A percentile compares a stretch with the other conserved stretches of the same genome.
These are phyloP conservation scores for Papilio polyxenes DNA, from an alignment of 1,140 invertebrate genomes.

Conservation along the genomic window DNA sequence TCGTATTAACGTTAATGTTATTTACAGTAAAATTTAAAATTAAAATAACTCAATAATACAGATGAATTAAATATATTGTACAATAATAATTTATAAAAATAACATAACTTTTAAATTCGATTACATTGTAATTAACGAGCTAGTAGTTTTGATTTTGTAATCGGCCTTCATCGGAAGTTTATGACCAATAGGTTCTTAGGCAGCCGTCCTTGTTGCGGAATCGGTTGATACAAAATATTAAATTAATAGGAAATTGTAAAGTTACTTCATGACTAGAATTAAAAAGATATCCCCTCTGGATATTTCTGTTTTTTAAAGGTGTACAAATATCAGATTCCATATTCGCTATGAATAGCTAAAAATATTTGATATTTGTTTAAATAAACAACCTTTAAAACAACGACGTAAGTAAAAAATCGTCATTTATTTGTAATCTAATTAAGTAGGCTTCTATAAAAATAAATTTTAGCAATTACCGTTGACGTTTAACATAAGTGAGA, in stretches of 20 bases:
- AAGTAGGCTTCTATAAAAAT: conserved; percentile 18
- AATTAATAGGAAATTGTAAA: not conserved
- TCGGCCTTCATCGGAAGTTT: conserved; percentile 22
- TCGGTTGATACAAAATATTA: conserved; percentile 23
- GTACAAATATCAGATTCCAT: not conserved
- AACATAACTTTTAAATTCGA: not conserved
- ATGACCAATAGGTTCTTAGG: conserved; percentile 16
- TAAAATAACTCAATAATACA: not conserved
- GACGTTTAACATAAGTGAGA: conserved; percentile 26
- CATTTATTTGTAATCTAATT: conserved; percentile 26
- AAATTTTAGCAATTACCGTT: conserved; percentile 28
- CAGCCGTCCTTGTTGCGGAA: conserved; percentile 27
- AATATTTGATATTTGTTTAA: not conserved
- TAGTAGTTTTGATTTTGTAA: conserved; percentile 24
- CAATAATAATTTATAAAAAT: not conserved
- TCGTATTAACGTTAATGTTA: too few relatives aligned
- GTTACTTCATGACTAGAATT: not conserved
- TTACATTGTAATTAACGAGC: conserved; percentile 19
- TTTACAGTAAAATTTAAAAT: not conserved
- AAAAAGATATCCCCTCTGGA: not conserved
- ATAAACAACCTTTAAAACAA: not conserved
- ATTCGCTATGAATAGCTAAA: not conserved
- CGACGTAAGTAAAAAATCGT: not conserved
- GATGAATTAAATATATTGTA: not conserved
- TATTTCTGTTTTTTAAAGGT: not conserved